Percentiles rank a stretch among this genome's conserved stretches.
Evolutionary conservation across 2,888 invertebrate genomes (phyloP).

Genomic region (Sesia apiformis): DNA sequence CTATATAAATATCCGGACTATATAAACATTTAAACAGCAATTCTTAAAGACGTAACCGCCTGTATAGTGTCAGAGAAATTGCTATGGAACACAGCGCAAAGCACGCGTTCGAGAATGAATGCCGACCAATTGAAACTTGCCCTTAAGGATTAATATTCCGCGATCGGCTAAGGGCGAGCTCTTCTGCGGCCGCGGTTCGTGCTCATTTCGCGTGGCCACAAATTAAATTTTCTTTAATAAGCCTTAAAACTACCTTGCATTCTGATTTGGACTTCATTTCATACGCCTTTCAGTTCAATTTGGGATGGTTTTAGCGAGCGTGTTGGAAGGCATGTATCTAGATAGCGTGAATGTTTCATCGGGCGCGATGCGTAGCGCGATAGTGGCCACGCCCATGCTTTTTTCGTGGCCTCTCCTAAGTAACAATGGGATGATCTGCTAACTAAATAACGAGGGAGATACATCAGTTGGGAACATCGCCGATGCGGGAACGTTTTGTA

Average conservation of each 20-base stretch:
- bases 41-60: conserved; percentile 22
- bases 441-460: conserved; percentile 68
- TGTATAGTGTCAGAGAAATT: background rate
- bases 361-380: conserved; percentile 52
- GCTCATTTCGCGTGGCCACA: conserved; percentile 63
- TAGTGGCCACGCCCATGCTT: conserved; percentile 68
- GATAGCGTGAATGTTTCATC: conserved; percentile 66
- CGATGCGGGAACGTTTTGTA: conserved; percentile 23
- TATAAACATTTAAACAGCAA: conserved; percentile 48
- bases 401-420: conserved; percentile 67
- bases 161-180: conserved; percentile 20
- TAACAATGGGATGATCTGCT: conserved; percentile 72
- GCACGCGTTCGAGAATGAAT: background rate
- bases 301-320: conserved; percentile 15
- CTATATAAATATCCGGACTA: conserved; percentile 62
- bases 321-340: conserved; percentile 65
- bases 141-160: conserved; percentile 40
- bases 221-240: conserved; percentile 74
- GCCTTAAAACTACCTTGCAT: conserved; percentile 18
- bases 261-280: conserved; percentile 3
- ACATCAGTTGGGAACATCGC: conserved; percentile 45
- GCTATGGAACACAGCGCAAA: background rate
- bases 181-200: conserved; percentile 48
- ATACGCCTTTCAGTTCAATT: conserved; percentile 1
- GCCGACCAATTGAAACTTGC: conserved; percentile 20